These are phyloP conservation scores for Cherax quadricarinatus DNA, from an alignment of 1,140 invertebrate genomes.

Conservation along the genomic window DNA sequence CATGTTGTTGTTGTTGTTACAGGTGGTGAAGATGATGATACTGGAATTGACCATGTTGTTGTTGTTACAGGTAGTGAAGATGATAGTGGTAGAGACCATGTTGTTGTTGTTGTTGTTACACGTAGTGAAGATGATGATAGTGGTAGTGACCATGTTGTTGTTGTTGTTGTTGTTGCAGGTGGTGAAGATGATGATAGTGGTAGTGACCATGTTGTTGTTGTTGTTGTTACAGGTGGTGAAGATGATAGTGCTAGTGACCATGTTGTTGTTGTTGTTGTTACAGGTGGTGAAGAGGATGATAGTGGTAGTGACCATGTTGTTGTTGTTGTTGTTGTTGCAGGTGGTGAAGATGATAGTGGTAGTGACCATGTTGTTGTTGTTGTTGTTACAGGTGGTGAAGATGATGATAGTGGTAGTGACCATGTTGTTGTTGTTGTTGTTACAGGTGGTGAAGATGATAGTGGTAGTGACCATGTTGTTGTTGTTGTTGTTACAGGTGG, in stretches of 20 bases:
- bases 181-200: constrained; percentile 89
- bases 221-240: constrained; percentile 83
- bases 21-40: no score
- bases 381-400: constrained; percentile 84
- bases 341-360: constrained; percentile 90
- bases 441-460: constrained; percentile 90
- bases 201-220: constrained; percentile 92
- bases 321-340: constrained; percentile 78
- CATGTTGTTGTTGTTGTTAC: no score
- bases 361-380: constrained; percentile 81
- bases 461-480: constrained; percentile 88
- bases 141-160: no score
- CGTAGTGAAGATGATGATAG: no score
- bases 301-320: no score
- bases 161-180: constrained; percentile 81
- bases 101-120: neutral
- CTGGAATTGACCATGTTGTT: no score
- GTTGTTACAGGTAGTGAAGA: constrained; percentile 86
- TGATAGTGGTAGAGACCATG: constrained; percentile 87
- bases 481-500: constrained; percentile 84
- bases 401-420: constrained; percentile 90
- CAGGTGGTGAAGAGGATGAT: no score
- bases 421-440: constrained; percentile 79
- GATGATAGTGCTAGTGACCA: constrained; percentile 88
- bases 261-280: no score